phyloP scores from a whole-genome alignment of 2,888 invertebrate species.

The Pasiphila rectangulata region DNA sequence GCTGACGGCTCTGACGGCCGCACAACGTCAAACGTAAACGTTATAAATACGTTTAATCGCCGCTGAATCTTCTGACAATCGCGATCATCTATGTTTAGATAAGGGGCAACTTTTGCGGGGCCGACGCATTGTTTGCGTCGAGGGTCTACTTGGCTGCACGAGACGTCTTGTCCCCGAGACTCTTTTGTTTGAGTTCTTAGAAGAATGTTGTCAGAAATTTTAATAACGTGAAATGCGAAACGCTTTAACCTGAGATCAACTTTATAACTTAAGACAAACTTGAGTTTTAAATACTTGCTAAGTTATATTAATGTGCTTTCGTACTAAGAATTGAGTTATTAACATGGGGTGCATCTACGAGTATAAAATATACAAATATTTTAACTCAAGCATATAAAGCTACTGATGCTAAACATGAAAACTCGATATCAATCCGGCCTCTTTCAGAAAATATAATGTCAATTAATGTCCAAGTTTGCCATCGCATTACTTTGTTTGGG shows the following conservation, averaged over 20 bases:
- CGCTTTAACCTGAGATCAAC: constrained; percentile 1
- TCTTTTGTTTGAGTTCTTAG: constrained; percentile 24
- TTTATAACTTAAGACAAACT: background rate
- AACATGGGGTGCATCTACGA: too few species aligned
- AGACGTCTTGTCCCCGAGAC: constrained; percentile 36
- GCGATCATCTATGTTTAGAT: constrained; percentile 65
- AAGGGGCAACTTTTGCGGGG: constrained; percentile 53
- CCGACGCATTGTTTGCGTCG: constrained; percentile 47
- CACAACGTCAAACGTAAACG: constrained; percentile 70
- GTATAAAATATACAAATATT: too few species aligned
- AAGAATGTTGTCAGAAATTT: constrained; percentile 14
- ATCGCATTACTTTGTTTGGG: too few species aligned
- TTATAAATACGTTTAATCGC: constrained; percentile 75
- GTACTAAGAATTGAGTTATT: too few species aligned
- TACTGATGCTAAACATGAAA: too few species aligned
- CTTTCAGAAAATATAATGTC: too few species aligned
- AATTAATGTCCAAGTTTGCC: too few species aligned
- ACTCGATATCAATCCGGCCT: too few species aligned
- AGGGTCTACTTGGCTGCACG: constrained; percentile 40
- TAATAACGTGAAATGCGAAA: constrained; percentile 7
- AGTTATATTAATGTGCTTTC: too few species aligned
- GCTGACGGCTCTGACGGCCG: constrained; percentile 71
- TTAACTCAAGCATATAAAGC: too few species aligned
- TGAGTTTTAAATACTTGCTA: background rate
- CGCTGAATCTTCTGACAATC: constrained; percentile 66